These are phyloP conservation scores for Lampropteryx suffumata DNA, from an alignment of 2,888 invertebrate species.

Conservation along the genomic window DNA sequence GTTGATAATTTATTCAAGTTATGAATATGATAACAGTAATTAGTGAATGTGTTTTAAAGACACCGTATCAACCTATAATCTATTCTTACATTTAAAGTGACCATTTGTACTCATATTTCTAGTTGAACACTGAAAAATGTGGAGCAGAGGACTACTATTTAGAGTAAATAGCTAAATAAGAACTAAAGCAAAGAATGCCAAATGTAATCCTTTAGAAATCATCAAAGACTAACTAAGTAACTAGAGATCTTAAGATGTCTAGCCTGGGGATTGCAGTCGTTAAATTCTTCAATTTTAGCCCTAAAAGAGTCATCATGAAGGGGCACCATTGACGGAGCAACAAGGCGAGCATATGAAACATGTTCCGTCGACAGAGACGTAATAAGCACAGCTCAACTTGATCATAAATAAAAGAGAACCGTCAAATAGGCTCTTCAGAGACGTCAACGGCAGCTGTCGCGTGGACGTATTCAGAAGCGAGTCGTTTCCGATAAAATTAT, in stretches of 20 bases:
- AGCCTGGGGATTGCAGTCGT: too few species aligned
- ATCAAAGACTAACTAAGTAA: too few species aligned
- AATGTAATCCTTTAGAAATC: too few species aligned
- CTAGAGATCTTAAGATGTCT: too few species aligned
- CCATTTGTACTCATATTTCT: slow-evolving; percentile 22
- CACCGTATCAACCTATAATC: not conserved
- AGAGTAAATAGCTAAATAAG: slow-evolving; percentile 56
- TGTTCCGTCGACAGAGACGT: slow-evolving; percentile 62
- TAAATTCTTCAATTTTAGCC: too few species aligned
- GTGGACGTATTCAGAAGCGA: slow-evolving; percentile 52
- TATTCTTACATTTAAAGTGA: not conserved
- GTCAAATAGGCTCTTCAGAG: slow-evolving; percentile 63
- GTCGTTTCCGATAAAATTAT: slow-evolving; percentile 58
- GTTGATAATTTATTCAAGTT: slow-evolving; percentile 49
- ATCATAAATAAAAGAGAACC: slow-evolving; percentile 74
- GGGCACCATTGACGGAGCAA: slow-evolving; percentile 52
- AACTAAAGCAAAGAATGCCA: too few species aligned
- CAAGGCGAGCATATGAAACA: slow-evolving; percentile 67
- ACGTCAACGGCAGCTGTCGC: slow-evolving; percentile 73
- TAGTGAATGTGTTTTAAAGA: slow-evolving; percentile 32
- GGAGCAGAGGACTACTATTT: slow-evolving; percentile 40
- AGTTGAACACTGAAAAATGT: slow-evolving; percentile 33
- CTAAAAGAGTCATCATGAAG: slow-evolving; percentile 62
- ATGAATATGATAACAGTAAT: slow-evolving; percentile 38
- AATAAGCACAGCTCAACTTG: slow-evolving; percentile 74